Conservation (phyloP, 2,113 vertebrate species). For the Paracanthobrama guichenoti region DNA sequence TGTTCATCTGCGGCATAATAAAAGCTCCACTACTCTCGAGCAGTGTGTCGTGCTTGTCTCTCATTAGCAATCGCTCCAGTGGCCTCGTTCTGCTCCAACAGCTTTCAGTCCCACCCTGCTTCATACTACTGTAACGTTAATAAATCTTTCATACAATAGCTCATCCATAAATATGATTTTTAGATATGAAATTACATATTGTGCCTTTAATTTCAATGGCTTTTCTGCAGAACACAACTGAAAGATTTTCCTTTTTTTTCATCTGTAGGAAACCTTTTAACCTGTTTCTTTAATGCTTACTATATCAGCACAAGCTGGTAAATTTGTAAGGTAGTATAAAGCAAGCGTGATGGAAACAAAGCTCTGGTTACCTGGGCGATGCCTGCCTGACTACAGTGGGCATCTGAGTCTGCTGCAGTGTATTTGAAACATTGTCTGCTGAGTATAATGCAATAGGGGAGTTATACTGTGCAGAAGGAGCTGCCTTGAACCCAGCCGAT, state of each 20-base stretch:
- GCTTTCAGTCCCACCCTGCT: too few relatives aligned
- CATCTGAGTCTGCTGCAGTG: slow-evolving; percentile 55
- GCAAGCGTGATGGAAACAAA: not conserved
- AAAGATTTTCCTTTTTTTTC: not conserved
- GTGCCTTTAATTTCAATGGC: not conserved
- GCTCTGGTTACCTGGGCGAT: slow-evolving; percentile 51
- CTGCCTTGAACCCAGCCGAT: slow-evolving; percentile 29
- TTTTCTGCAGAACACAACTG: not conserved
- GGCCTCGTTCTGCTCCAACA: too few relatives aligned
- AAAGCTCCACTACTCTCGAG: too few relatives aligned
- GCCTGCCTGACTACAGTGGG: slow-evolving; percentile 45
- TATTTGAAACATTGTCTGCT: slow-evolving; percentile 47
- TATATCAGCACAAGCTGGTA: not conserved
- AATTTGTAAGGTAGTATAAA: not conserved
- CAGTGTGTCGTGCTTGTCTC: too few relatives aligned
- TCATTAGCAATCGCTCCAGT: too few relatives aligned
- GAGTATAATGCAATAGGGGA: slow-evolving; percentile 56
- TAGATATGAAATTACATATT: too few relatives aligned
- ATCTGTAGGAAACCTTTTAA: not conserved
- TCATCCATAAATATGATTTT: too few relatives aligned
- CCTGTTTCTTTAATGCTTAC: not conserved
- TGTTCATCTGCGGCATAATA: too few relatives aligned
- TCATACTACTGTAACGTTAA: too few relatives aligned
- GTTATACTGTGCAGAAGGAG: slow-evolving; percentile 54
- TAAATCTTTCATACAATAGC: too few relatives aligned